Base-by-base conservation (phyloP, 2,797 vertebrate genomes). In the Tapera naevia region DNA sequence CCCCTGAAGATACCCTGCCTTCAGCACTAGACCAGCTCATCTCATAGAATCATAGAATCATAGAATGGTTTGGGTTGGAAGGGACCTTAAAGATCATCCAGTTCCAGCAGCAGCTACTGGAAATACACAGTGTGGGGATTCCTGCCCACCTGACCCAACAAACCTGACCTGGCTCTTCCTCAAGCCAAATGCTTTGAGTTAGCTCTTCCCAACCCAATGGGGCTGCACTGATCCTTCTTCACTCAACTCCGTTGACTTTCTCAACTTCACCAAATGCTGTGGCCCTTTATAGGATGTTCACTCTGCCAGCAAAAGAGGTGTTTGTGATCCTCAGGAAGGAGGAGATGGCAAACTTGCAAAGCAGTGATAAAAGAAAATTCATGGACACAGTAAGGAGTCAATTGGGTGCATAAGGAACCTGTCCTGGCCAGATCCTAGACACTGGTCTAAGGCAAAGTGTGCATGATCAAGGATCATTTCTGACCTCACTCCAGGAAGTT, bases 191-290 rank as follows among this genome's bases (percentile, higher is more conserved):
- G 13, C 60, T 21, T 67, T 12, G 8, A 57, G 13, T 6, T n/a
- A 65, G 13, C 27, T 60, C 39, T 57, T 43, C 32, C 33, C 70
- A 74, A 25, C 12, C 60, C 66, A 27, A 5, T 3, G 65, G 35
- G 37, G 15, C 24, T 19, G 23, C 27, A 18, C 5, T 13, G 45
- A 45, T 13, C 27, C 16, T 71, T 80, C 35, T 39, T 56, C 32
- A 24, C 45, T 32, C 64, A 24, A 4, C 33, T 48, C 43, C 9
- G 2, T 1, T 18, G 41, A 9, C 7, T 28, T n/a, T 43, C 19
- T 41, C 78, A 67, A 2, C 3, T 4, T 23, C 48, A 43, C 23
- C n/a, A 69, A 5, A 41, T 16, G 19, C 13, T 0, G 0, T 21
- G 32, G 10, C 7, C 17, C 28, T 39, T 45, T 9, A 13, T 9